Base-by-base conservation (phyloP, 2,888 invertebrate species). In the Limenitis camilla region DNA sequence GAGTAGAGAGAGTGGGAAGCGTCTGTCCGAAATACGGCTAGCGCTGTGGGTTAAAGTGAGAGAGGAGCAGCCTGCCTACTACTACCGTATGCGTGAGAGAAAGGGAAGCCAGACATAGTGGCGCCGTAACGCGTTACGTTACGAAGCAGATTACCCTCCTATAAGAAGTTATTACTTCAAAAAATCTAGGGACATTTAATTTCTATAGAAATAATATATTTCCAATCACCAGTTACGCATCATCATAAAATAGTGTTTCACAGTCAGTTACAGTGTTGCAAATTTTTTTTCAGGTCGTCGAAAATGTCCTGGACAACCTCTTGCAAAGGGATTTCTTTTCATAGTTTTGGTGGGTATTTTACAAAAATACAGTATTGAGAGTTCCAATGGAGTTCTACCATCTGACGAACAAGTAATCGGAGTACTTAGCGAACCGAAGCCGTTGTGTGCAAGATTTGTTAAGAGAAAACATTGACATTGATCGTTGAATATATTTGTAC, bases 281-380 rank as follows among this genome's bases (percentile, higher is more conserved):
- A 9, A 10, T 27, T 47, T 30, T 7, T 66, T 84, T 78, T 54
- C 74, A 91, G 91, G 91, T 54, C 89, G 88, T 61, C 78, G 92
- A 56, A 81, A 90, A 19, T 92, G 92, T 65, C 78, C 91, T 3
- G 92, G 91, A 1, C 91, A 91, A 71, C 75, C 85, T 3, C 66
- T 91, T 41, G 91, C 91, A 0, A 90, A 88, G 62, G 83, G 89
- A 0, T 90, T 88, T 60, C 73, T 90, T 40, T 90, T 90, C 63
- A 72, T 91, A 53, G 86, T 88, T 54, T 88, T 90, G 53, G 84
- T 89, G 0, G 80, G 89, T 4, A 69, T 91, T 5, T 61, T 92
- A 2, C 89, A 91, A 63, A 88, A 88, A 56, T 90, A 67, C 53
- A 71, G 63, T 49, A 67, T 81, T 4, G 66, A 68, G 39, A 47